Percentiles rank a stretch among this genome's conserved stretches.
Conservation (phyloP, 2,113 vertebrate genomes). For the Chlamydotis undulata region DNA sequence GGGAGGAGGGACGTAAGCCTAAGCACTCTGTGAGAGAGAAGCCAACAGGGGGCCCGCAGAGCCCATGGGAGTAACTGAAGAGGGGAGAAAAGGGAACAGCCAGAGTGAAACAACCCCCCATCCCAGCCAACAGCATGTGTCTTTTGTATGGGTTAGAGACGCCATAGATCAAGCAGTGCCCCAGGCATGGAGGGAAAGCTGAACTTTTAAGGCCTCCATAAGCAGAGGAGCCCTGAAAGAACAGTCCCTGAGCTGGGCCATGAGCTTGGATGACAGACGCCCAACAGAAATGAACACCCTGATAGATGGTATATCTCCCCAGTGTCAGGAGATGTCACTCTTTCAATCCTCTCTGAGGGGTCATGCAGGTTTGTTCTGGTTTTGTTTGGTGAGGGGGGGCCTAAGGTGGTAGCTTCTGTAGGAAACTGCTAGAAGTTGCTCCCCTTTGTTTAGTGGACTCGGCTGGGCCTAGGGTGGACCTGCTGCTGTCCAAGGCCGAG, state of each 20-base stretch:
- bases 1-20: background rate
- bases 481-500: too few relatives aligned
- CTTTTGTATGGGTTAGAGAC: background rate
- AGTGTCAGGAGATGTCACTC: background rate
- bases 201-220: background rate
- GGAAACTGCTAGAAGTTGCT: too few relatives aligned
- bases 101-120: accelerated
- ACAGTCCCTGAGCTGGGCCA: background rate
- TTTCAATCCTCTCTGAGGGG: background rate
- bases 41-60: background rate
- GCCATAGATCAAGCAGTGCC: background rate
- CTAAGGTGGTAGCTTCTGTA: too few relatives aligned
- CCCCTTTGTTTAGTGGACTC: too few relatives aligned
- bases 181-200: background rate
- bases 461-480: too few relatives aligned
- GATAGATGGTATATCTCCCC: background rate
- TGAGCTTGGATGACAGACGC: background rate
- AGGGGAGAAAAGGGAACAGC: accelerated
- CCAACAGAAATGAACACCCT: background rate
- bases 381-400: too few relatives aligned
- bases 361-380: background rate
- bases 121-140: background rate
- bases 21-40: background rate
- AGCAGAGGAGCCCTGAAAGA: background rate
- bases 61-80: background rate